phyloP scores from a whole-genome alignment of 1,140 invertebrate species.

The Helicoverpa zea region DNA sequence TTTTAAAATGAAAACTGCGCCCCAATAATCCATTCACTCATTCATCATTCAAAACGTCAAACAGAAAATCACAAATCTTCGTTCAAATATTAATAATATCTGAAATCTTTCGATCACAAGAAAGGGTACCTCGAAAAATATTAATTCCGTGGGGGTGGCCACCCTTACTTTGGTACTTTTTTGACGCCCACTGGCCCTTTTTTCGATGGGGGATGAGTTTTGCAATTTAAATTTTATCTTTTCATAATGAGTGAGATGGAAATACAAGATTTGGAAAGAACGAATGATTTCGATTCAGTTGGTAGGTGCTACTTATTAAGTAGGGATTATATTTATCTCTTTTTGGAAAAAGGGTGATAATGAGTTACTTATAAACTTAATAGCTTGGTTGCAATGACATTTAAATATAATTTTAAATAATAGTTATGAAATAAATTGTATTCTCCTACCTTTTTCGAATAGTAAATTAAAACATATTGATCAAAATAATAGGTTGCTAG shows the following conservation, averaged over 20 bases:
- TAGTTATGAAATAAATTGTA: too few species aligned
- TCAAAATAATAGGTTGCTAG: too few species aligned
- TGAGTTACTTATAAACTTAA: too few species aligned
- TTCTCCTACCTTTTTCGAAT: too few species aligned
- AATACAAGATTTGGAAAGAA: conserved; percentile 51
- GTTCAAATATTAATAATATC: conserved; percentile 55
- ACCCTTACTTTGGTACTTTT: conserved; percentile 67
- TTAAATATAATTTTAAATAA: too few species aligned
- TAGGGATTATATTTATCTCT: neutral
- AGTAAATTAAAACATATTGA: too few species aligned
- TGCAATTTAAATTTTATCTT: conserved; percentile 84
- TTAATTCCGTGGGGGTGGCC: conserved; percentile 59
- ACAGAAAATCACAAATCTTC: conserved; percentile 10
- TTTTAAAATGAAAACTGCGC: too few species aligned
- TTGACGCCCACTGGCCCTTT: conserved; percentile 78
- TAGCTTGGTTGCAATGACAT: too few species aligned
- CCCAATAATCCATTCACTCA: neutral
- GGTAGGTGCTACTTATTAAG: neutral
- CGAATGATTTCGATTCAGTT: neutral
- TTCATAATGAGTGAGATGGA: conserved; percentile 71
- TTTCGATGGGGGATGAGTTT: conserved; percentile 74
- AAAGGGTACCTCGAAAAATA: conserved; percentile 65
- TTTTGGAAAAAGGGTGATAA: too few species aligned
- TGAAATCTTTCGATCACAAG: conserved; percentile 57
- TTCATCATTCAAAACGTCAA: neutral